Evolutionary conservation across 1,140 invertebrate species (phyloP).

Genomic region (Lethrus apterus): DNA sequence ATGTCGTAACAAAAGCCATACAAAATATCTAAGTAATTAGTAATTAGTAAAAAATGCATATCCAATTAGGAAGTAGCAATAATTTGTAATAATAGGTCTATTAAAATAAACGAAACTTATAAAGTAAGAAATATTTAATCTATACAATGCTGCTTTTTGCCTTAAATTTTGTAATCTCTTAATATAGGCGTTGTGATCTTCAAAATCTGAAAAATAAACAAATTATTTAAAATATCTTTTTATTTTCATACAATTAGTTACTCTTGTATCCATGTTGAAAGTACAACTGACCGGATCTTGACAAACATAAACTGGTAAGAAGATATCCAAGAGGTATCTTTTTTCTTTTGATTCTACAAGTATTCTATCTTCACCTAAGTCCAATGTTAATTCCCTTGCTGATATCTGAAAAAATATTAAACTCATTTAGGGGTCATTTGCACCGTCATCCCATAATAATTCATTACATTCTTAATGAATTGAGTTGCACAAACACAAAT

Average conservation of each 20-base stretch:
- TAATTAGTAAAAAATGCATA: too few relatives aligned
- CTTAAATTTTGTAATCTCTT: too few relatives aligned
- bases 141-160: too few relatives aligned
- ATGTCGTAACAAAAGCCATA: too few relatives aligned
- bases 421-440: neutral
- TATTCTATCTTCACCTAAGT: conserved; percentile 66
- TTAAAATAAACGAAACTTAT: too few relatives aligned
- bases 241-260: conserved; percentile 39
- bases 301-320: conserved; percentile 54
- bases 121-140: too few relatives aligned
- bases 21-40: too few relatives aligned
- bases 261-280: conserved; percentile 54
- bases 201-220: conserved; percentile 37
- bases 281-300: conserved; percentile 50
- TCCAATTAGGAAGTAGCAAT: too few relatives aligned
- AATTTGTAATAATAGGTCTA: too few relatives aligned
- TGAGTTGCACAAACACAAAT: too few relatives aligned
- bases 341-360: conserved; percentile 52
- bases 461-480: neutral
- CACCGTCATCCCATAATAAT: neutral
- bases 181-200: conserved; percentile 37
- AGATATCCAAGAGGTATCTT: conserved; percentile 58
- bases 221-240: conserved; percentile 10
- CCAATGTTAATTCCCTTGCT: conserved; percentile 52
- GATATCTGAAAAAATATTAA: conserved; percentile 52